These are phyloP conservation scores for Neodon shergylaensis DNA, from an alignment of 2,113 vertebrate species.

Conservation along the genomic window DNA sequence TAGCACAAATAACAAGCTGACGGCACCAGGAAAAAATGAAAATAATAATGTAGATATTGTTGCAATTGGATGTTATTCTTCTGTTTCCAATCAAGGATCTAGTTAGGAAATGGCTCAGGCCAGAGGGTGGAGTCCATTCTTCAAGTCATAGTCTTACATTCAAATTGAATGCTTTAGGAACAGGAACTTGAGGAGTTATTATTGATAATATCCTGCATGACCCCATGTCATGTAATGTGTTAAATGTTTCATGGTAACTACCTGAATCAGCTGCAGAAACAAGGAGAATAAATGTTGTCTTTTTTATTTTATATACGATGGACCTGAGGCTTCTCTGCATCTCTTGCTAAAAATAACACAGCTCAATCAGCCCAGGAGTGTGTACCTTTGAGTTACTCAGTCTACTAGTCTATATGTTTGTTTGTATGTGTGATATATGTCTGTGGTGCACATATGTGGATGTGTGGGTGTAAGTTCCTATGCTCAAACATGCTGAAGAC, in stretches of 20 bases:
- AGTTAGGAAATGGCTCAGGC: slow-evolving; percentile 67
- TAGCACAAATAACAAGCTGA: slow-evolving; percentile 82
- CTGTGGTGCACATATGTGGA: background rate
- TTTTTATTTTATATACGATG: background rate
- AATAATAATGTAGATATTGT: slow-evolving; percentile 82
- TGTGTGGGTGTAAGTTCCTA: no score
- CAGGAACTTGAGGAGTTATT: slow-evolving; percentile 36
- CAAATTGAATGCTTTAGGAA: slow-evolving; percentile 33
- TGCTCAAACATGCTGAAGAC: background rate
- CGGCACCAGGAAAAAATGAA: slow-evolving; percentile 80
- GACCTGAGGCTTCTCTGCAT: background rate
- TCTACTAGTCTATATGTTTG: background rate
- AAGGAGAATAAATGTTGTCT: background rate
- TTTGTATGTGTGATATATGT: background rate
- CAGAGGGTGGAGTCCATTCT: slow-evolving; percentile 27
- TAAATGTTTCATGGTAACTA: slow-evolving; percentile 38
- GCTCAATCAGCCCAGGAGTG: background rate
- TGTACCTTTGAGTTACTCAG: background rate
- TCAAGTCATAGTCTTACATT: slow-evolving; percentile 16
- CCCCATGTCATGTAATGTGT: background rate
- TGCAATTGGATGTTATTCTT: slow-evolving; percentile 72
- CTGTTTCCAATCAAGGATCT: slow-evolving; percentile 70
- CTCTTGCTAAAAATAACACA: slow-evolving; percentile 2
- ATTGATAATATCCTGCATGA: slow-evolving; percentile 20
- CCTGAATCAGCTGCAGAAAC: background rate